phyloP scores from a whole-genome alignment of 2,797 vertebrate species.

The Forpus xanthops region DNA sequence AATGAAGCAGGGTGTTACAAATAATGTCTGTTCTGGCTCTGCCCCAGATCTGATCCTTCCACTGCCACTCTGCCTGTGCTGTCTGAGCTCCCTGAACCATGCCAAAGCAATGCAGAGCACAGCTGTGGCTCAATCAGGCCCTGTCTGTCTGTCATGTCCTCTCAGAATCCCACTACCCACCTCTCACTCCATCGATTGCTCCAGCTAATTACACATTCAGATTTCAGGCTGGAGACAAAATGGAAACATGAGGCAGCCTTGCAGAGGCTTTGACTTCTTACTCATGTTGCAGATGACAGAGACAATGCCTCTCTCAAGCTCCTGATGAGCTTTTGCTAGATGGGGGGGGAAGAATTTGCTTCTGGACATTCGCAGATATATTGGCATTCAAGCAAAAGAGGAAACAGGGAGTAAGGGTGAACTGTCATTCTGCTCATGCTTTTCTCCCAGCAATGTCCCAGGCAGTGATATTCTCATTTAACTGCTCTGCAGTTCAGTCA shows the following conservation, averaged over 20 bases:
- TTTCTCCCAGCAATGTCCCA: neutral
- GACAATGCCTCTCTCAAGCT: neutral
- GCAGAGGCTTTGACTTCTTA: neutral
- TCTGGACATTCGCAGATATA: neutral
- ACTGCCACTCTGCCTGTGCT: neutral
- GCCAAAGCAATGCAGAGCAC: accelerated
- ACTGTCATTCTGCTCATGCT: neutral
- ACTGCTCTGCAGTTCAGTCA: neutral
- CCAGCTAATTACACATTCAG: neutral
- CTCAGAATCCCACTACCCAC: neutral
- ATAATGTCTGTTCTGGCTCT: neutral
- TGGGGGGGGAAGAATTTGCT: neutral
- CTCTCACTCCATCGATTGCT: neutral
- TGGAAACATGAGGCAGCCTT: neutral
- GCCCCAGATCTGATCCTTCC: accelerated
- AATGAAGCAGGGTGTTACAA: neutral
- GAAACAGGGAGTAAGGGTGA: neutral
- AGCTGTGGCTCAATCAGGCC: neutral
- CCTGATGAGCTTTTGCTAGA: neutral
- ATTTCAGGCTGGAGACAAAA: neutral
- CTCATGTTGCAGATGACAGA: neutral
- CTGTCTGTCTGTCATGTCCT: neutral
- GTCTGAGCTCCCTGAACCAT: neutral
- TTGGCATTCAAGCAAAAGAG: neutral
- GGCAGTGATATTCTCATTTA: neutral